Base-by-base conservation (phyloP, 2,888 invertebrate species). In the Drosophila longiperda region DNA sequence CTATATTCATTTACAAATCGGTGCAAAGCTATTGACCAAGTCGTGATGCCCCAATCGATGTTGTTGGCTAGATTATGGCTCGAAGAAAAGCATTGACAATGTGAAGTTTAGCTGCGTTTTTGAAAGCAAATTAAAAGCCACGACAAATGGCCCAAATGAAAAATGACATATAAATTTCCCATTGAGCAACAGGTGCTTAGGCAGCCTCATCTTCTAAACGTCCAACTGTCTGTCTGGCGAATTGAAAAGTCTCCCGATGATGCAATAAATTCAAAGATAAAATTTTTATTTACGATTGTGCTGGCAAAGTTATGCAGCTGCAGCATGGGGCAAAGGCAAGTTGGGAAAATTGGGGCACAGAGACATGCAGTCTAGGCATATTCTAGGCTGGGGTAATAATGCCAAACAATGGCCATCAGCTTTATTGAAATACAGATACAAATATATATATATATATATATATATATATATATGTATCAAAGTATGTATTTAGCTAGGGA, bases 211-310 rank as follows among this genome's bases (percentile, higher is more conserved):
- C 11, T 29, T 15, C 20, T 20, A 32, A 52, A 36, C 23, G 45
- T 45, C 20, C 9, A 17, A 20, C 36, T 55, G 38, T 57, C 54
- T 55, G 59, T 53, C 33, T 29, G 64, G 68, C 34, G 89, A 86
- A 88, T 88, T 89, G 87, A 90, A 88, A 79, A 85, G 73, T 89
- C 82, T 84, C 66, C 78, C 80, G 87, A 85, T 85, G 89, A 82
- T 87, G 90, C 88, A 83, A 90, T 91, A 91, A 91, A 91, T 89
- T 91, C 70, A 79, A 61, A 91, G 91, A 91, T 91, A 90, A 90
- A 83, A 85, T 89, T 83, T 82, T 85, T 88, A 91, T 91, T 91
- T 91, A 91, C 89, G 89, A 87, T 68, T 66, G 53, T 38, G 67
- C 58, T 32, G 71, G 20, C 61, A 64, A 50, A 54, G 60, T 61